Evolutionary conservation across 2,113 vertebrate species (phyloP).

Genomic region (Rhizomys pruinosus): DNA sequence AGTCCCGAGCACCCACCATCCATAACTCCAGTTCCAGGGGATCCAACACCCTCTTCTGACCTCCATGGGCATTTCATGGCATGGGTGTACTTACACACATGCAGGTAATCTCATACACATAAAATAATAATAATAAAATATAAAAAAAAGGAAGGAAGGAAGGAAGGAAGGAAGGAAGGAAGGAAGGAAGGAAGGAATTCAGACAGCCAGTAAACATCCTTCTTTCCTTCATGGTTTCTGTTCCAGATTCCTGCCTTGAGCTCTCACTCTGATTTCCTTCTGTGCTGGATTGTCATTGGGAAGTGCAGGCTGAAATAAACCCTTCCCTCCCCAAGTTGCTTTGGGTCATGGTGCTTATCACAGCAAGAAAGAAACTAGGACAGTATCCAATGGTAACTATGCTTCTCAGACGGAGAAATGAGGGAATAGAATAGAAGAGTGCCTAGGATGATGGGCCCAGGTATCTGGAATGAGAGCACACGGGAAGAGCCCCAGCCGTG

Average conservation of each 20-base stretch:
- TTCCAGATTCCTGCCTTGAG: background rate
- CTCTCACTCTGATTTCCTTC: background rate
- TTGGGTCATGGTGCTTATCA: background rate
- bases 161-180: background rate
- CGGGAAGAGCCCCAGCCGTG: background rate
- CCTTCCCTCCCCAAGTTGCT: background rate
- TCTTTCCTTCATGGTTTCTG: background rate
- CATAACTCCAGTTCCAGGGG: too few relatives aligned
- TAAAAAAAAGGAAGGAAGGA: background rate
- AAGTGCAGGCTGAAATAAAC: background rate
- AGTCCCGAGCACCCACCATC: too few relatives aligned
- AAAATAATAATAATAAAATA: too few relatives aligned
- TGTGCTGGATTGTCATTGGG: background rate
- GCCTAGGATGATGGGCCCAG: background rate
- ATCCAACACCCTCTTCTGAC: too few relatives aligned
- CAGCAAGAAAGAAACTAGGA: background rate
- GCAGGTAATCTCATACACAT: too few relatives aligned
- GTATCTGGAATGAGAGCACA: background rate
- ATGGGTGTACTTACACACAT: too few relatives aligned
- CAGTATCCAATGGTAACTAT: background rate
- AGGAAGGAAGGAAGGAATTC: background rate
- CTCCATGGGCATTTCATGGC: too few relatives aligned
- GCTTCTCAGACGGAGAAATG: background rate
- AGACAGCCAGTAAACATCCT: too few relatives aligned
- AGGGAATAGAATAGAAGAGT: background rate